Evolutionary conservation across 2,888 invertebrate genomes (phyloP).

Genomic region (Temnothorax ravouxi): DNA sequence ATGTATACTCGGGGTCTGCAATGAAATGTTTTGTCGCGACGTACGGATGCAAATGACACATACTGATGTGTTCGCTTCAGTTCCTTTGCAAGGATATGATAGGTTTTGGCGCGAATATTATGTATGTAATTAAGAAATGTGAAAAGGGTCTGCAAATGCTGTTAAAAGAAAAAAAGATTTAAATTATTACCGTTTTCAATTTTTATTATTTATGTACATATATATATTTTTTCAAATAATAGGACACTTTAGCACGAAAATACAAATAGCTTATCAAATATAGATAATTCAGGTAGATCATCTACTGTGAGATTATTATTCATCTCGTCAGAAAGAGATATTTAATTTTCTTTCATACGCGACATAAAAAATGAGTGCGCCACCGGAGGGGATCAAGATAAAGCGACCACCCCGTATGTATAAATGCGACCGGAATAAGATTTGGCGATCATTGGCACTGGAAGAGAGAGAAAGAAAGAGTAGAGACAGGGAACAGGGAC

Average conservation of each 20-base stretch:
- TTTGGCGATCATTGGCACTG: slow-evolving; percentile 54
- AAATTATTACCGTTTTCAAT: not conserved
- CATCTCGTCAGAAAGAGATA: not conserved
- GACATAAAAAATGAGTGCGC: slow-evolving; percentile 6
- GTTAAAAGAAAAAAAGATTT: not conserved
- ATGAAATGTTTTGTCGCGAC: slow-evolving; percentile 27
- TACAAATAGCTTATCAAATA: not conserved
- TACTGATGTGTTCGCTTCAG: not conserved
- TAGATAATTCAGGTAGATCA: not conserved
- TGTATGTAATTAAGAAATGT: not conserved
- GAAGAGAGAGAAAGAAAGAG: slow-evolving; percentile 50
- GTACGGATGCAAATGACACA: slow-evolving; percentile 18
- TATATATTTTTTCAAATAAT: not conserved
- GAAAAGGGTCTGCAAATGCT: not conserved
- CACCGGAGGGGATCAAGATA: slow-evolving; percentile 24
- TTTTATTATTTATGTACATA: not conserved
- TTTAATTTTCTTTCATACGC: not conserved
- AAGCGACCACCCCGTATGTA: slow-evolving; percentile 39
- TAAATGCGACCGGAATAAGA: slow-evolving; percentile 43
- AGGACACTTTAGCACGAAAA: not conserved
- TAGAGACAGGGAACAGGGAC: slow-evolving; percentile 58
- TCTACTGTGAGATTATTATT: not conserved
- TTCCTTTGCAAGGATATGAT: not conserved
- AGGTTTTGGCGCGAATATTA: not conserved
- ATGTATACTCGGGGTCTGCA: slow-evolving; percentile 31